A percentile compares a stretch with the other conserved stretches of the same genome.
phyloP scores from a whole-genome alignment of 2,797 vertebrate species.

The Sparus aurata region DNA sequence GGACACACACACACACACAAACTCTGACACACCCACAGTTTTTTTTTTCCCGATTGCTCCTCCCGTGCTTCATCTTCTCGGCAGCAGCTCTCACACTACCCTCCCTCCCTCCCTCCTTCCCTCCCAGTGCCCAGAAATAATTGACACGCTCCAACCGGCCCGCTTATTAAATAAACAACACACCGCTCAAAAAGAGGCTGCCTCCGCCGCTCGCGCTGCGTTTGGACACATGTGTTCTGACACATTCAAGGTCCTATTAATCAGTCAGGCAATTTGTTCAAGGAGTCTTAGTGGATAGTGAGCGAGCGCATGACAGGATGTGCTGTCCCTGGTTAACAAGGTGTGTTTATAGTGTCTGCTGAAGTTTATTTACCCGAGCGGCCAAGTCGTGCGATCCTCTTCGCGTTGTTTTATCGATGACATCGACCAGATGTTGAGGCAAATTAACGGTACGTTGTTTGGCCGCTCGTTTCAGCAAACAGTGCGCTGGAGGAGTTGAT shows the following conservation, averaged over 20 bases:
- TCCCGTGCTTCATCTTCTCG: constrained; percentile 20
- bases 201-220: neutral
- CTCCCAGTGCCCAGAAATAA: constrained; percentile 46
- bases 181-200: constrained; percentile 20
- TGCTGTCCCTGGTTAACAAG: constrained; percentile 11
- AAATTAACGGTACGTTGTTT: neutral
- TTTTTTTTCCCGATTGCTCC: constrained; percentile 36
- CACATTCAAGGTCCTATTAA: constrained; percentile 55
- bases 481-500: neutral
- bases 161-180: constrained; percentile 64
- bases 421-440: constrained; percentile 12
- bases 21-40: constrained; percentile 20
- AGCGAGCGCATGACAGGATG: constrained; percentile 4
- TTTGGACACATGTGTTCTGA: constrained; percentile 38
- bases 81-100: neutral
- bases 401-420: neutral
- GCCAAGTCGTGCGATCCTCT: neutral
- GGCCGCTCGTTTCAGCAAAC: neutral
- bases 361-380: neutral
- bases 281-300: constrained; percentile 13
- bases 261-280: constrained; percentile 53
- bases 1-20: neutral
- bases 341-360: constrained; percentile 8
- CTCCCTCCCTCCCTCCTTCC: constrained; percentile 1
- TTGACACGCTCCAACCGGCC: constrained; percentile 46